Evolutionary conservation across 2,113 vertebrate species (phyloP).

Genomic region (Promerops cafer): DNA sequence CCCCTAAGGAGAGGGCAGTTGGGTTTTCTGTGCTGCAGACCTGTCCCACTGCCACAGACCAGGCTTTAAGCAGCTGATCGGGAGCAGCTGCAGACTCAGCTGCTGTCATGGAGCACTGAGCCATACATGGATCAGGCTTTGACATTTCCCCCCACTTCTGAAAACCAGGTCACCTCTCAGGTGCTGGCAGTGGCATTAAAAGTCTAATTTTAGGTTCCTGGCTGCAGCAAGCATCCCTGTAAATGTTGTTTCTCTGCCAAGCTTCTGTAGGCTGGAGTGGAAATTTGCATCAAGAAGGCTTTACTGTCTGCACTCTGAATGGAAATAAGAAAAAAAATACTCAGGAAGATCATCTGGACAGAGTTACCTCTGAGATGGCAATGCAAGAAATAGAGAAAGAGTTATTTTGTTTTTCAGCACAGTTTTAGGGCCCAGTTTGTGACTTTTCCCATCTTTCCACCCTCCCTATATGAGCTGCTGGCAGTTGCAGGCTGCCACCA

Average conservation of each 20-base stretch:
- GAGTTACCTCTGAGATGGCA: neutral
- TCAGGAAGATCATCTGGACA: neutral
- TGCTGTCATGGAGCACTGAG: neutral
- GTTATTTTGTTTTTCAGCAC: neutral
- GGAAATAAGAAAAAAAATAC: neutral
- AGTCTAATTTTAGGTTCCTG: conserved; percentile 32
- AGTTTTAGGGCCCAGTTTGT: neutral
- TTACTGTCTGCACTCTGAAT: neutral
- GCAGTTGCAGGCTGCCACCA: neutral
- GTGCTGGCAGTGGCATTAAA: neutral
- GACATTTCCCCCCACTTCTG: neutral
- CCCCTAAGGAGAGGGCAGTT: neutral
- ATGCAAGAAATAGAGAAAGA: neutral
- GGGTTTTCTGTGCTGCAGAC: neutral
- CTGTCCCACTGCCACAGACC: neutral
- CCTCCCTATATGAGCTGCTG: neutral
- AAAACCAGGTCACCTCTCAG: conserved; percentile 25
- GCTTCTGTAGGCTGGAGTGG: neutral
- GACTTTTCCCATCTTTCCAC: neutral
- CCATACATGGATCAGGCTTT: neutral
- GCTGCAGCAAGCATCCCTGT: neutral
- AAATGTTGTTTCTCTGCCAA: neutral
- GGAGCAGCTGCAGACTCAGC: neutral
- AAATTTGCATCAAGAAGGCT: neutral
- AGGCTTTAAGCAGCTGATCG: neutral